Evolutionary conservation across 2,888 invertebrate genomes (phyloP), one percentile per base, ranked within the genome.

Genomic region (Nephrotoma appendiculata): DNA sequence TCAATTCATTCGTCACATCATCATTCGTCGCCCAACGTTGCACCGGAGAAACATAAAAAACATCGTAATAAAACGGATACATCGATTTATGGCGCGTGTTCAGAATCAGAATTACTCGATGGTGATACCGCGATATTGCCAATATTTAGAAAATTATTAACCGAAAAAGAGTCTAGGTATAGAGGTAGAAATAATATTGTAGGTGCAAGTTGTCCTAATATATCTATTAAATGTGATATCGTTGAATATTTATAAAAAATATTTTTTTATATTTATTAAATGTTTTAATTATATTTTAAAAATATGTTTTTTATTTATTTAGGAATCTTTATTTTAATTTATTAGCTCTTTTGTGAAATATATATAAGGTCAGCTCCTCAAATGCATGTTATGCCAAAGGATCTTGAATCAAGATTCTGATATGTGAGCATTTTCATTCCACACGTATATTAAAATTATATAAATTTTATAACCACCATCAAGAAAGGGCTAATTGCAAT

Each of bases 221-320:
- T 97, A 92, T 97, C 97, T 88, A 97, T 98, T 89, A 98, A 98
- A 92, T 98, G 98, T 93, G 98, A 98, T 93, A 98, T 98, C 90
- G 98, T 98, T 89, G 98, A 98, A 91, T 98, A 98, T 92, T 94
- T 98, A 92, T 97, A 95, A 93, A 85, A 85, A 43, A 42, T 85
- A 85, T 85, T 85, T 85, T 42, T 84, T 84, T 84, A 42, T 84
- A 84, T 84, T 84, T 84, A 12, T 42, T 84, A 84, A 31, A 85
- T 44, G 44, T 43, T 85, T 85, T 44, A 42, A 6, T 84, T 42
- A 42, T 7, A 31, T 42, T 84, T 42, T 84, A 84, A 84, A 84
- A 84, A 2, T 84, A 42, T 48, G n/a, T 84, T n/a, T 41, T 42
- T 84, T 43, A 31, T 42, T 84, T 84, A 84, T 19, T 71, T 71